Percentiles rank a stretch among this genome's conserved stretches.
Conservation (phyloP, 2,888 invertebrate genomes). For the Carpatolechia fugitivella region DNA sequence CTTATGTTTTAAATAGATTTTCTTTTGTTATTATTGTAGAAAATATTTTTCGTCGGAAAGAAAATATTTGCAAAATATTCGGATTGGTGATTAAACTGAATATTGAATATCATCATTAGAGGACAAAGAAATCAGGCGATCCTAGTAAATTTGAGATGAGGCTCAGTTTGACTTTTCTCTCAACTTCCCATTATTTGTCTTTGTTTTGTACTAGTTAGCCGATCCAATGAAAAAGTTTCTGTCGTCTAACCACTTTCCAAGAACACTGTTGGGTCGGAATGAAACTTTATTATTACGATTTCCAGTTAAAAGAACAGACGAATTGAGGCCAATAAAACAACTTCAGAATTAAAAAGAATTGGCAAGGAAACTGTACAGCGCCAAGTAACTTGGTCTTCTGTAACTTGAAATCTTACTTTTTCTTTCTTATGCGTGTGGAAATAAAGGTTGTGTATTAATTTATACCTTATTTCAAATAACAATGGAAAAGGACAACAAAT, state of each 20-base stretch:
- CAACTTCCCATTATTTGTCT: slow-evolving; percentile 15
- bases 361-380: slow-evolving; percentile 1
- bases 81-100: too few relatives aligned
- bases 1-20: too few relatives aligned
- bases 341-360: slow-evolving; percentile 7
- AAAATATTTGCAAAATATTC: too few relatives aligned
- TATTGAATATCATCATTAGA: too few relatives aligned
- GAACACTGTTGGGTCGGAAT: slow-evolving; percentile 2
- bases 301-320: background rate
- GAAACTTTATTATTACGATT: slow-evolving; percentile 12
- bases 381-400: background rate
- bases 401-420: background rate
- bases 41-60: too few relatives aligned
- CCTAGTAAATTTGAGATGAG: background rate
- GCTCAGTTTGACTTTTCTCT: slow-evolving; percentile 17
- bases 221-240: slow-evolving; percentile 19
- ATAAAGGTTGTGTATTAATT: too few relatives aligned
- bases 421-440: background rate
- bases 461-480: too few relatives aligned
- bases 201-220: slow-evolving; percentile 15
- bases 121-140: too few relatives aligned
- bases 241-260: slow-evolving; percentile 16
- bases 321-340: slow-evolving; percentile 5
- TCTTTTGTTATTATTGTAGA: too few relatives aligned
- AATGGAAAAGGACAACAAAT: too few relatives aligned